phyloP scores from a whole-genome alignment of 2,113 vertebrate genomes.

The Mohoua ochrocephala region DNA sequence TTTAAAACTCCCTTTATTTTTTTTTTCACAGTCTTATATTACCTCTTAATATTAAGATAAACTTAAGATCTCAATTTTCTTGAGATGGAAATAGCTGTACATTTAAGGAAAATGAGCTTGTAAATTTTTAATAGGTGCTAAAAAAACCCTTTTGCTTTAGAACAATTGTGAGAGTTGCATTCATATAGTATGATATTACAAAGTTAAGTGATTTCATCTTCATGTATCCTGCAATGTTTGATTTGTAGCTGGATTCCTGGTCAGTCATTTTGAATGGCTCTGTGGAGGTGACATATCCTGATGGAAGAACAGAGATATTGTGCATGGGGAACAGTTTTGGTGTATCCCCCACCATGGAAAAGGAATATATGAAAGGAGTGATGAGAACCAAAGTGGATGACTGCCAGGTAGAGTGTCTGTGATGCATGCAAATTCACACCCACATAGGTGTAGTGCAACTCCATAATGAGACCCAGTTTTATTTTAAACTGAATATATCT shows the following conservation, averaged over 20 bases:
- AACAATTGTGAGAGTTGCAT: not conserved
- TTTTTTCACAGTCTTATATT: not conserved
- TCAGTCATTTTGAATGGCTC: conserved; percentile 98
- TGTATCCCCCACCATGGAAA: conserved; percentile 96
- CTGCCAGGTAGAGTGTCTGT: conserved; percentile 84
- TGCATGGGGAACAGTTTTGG: conserved; percentile 99
- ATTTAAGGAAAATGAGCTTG: not conserved
- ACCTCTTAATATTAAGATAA: not conserved
- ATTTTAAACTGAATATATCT: not conserved
- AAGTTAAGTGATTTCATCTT: not conserved
- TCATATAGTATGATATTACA: not conserved
- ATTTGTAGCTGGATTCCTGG: conserved; percentile 93
- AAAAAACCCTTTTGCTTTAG: not conserved
- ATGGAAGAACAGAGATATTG: conserved; percentile 89
- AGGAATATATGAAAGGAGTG: conserved; percentile 96
- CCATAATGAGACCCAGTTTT: not conserved
- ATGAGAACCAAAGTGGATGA: conserved; percentile 99
- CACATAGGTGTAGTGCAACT: not conserved
- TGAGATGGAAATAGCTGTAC: not conserved
- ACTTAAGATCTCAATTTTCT: not conserved
- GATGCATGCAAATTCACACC: not conserved
- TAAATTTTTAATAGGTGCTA: not conserved
- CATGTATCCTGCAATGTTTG: not conserved
- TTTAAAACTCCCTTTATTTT: not conserved
- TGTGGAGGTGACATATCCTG: conserved; percentile 93